Percentiles rank a stretch among this genome's conserved stretches.
These are phyloP conservation scores for Euwallacea fornicatus DNA, from an alignment of 1,140 invertebrate genomes.

Conservation along the genomic window DNA sequence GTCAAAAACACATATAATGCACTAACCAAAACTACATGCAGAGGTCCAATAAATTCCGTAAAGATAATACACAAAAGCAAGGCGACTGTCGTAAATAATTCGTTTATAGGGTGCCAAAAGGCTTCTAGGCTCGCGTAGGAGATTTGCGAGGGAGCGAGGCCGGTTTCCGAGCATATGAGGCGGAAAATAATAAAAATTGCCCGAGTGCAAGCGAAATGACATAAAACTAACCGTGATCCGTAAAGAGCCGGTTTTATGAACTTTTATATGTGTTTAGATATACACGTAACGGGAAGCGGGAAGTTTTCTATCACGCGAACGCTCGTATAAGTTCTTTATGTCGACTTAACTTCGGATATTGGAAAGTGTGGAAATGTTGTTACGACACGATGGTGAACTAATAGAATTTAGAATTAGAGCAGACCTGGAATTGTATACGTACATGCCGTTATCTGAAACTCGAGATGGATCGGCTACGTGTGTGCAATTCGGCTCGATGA, in stretches of 20 bases:
- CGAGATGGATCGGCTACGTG: no score
- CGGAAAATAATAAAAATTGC: slow-evolving; percentile 34
- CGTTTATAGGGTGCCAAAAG: slow-evolving; percentile 26
- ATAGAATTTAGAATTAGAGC: no score
- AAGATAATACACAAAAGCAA: not conserved
- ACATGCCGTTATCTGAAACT: no score
- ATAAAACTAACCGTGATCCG: slow-evolving; percentile 29
- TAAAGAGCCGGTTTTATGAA: slow-evolving; percentile 33
- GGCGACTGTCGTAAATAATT: slow-evolving; percentile 11
- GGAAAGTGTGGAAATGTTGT: not conserved
- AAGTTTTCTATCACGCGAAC: slow-evolving; percentile 11
- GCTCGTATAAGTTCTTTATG: slow-evolving; percentile 15
- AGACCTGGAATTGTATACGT: no score
- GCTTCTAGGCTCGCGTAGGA: slow-evolving; percentile 2
- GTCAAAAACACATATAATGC: no score
- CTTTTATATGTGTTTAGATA: slow-evolving; percentile 27
- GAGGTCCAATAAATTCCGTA: not conserved
- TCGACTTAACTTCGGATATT: slow-evolving; percentile 9
- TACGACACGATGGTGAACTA: no score
- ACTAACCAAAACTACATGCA: not conserved
- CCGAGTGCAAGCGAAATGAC: slow-evolving; percentile 27
- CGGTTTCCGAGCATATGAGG: slow-evolving; percentile 23
- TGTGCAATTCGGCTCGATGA: no score
- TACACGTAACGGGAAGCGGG: slow-evolving; percentile 12
- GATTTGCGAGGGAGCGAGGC: slow-evolving; percentile 13